Evolutionary conservation across 2,113 vertebrate genomes (phyloP).

Genomic region (Peromyscus leucopus): DNA sequence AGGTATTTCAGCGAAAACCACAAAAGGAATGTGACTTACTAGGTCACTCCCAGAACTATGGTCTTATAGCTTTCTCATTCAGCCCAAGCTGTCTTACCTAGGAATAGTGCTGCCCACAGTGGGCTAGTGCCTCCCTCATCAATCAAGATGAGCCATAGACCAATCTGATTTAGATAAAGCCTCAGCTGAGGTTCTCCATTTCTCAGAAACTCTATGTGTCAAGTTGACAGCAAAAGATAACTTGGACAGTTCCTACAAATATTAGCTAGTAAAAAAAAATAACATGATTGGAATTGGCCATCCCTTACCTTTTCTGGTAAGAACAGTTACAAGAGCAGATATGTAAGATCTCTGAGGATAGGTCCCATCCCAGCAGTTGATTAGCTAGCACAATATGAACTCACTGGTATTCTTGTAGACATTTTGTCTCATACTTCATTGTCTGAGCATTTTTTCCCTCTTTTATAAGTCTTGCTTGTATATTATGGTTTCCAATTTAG

Average conservation of each 20-base stretch:
- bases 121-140: background rate
- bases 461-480: background rate
- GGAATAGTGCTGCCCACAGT: background rate
- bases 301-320: constrained; percentile 75
- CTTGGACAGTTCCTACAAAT: background rate
- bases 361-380: too few relatives aligned
- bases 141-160: too few relatives aligned
- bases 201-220: background rate
- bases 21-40: background rate
- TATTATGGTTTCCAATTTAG: background rate
- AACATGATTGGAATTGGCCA: constrained; percentile 69
- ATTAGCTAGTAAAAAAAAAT: background rate
- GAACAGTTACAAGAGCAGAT: constrained; percentile 69
- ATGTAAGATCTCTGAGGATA: constrained; percentile 40
- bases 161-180: background rate
- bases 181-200: background rate
- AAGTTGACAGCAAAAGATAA: background rate
- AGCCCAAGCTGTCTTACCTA: background rate
- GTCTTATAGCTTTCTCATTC: background rate
- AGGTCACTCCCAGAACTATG: background rate
- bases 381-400: background rate
- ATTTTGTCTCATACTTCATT: background rate
- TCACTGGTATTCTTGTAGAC: background rate
- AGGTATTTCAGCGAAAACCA: too few relatives aligned
- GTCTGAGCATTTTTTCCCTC: constrained; percentile 46